Base-by-base conservation (phyloP, 2,797 vertebrate genomes). In the Syngnathus acus region DNA sequence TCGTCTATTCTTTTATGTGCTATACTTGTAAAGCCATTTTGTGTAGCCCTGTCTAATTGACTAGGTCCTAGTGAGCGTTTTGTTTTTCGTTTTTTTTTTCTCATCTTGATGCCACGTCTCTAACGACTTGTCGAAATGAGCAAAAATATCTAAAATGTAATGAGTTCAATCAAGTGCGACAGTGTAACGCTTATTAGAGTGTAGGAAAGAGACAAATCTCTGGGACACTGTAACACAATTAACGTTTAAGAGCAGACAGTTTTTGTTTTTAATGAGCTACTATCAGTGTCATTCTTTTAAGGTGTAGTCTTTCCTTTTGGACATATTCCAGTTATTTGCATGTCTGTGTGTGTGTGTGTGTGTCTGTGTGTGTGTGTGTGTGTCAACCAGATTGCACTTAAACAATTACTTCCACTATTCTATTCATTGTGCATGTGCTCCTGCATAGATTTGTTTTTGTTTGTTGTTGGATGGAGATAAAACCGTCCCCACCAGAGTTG, bases 241-340 rank as follows among this genome's bases (percentile, higher is more conserved):
- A 88, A 87, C 87, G 83, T 83, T 82, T 81, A 89, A 80, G 86
- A 84, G 78, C 82, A 85, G 85, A 78, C 82, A 73, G 76, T 84
- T 88, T 88, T 81, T 86, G 86, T 84, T 80, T 82, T 90, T 53
- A 91, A 90, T 90, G 85, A 90, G 89, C 86, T 89, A 86, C 86
- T 84, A 80, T 13, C 75, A 70, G 68, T 78, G 86, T 82, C 77
- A 81, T 84, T 85, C 83, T 79, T 82, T 78, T 73, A 76, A 85
- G 80, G 78, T 72, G 76, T 89, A 90, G 90, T 89, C 88, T 83
- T 80, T 83, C 68, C 77, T 83, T 89, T 84, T 91, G 84, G 86
- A 87, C 79, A 75, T 77, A 75, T 86, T 91, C 90, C 88, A 87
- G 73, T 71, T 74, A 73, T 72, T 72, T 72, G 72, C 70, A 32